Evolutionary conservation across 1,140 invertebrate species (phyloP).

Genomic region (Mylabris phalerata): DNA sequence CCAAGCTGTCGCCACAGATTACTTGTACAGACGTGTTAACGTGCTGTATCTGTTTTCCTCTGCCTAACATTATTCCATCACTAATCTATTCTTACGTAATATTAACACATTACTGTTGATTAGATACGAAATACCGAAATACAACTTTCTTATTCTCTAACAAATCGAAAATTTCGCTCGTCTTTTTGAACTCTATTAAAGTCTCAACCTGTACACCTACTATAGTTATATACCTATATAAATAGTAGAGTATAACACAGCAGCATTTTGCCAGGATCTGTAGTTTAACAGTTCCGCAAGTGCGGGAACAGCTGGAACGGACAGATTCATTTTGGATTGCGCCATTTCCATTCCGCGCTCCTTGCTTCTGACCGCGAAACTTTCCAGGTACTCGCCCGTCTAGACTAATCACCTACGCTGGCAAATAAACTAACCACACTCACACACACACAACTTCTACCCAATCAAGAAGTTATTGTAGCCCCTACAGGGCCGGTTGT

Average conservation of each 20-base stretch:
- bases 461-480: too few relatives aligned
- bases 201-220: too few relatives aligned
- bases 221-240: too few relatives aligned
- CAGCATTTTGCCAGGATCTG: neutral
- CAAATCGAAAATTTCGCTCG: too few relatives aligned
- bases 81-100: too few relatives aligned
- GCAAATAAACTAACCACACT: slow-evolving; percentile 15
- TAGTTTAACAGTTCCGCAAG: slow-evolving; percentile 41
- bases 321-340: slow-evolving; percentile 43
- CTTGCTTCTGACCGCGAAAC: slow-evolving; percentile 39
- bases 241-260: too few relatives aligned
- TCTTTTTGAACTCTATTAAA: too few relatives aligned
- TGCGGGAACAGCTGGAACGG: slow-evolving; percentile 41
- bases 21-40: slow-evolving; percentile 35
- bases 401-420: slow-evolving; percentile 22
- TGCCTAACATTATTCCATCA: neutral
- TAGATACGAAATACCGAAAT: too few relatives aligned
- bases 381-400: slow-evolving; percentile 29
- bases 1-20: slow-evolving; percentile 39
- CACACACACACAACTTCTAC: too few relatives aligned
- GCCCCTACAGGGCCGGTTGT: too few relatives aligned
- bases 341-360: slow-evolving; percentile 39
- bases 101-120: too few relatives aligned
- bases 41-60: slow-evolving; percentile 31
- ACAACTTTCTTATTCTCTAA: too few relatives aligned